phyloP scores from a whole-genome alignment of 2,888 invertebrate genomes.

The Apodemia zela region DNA sequence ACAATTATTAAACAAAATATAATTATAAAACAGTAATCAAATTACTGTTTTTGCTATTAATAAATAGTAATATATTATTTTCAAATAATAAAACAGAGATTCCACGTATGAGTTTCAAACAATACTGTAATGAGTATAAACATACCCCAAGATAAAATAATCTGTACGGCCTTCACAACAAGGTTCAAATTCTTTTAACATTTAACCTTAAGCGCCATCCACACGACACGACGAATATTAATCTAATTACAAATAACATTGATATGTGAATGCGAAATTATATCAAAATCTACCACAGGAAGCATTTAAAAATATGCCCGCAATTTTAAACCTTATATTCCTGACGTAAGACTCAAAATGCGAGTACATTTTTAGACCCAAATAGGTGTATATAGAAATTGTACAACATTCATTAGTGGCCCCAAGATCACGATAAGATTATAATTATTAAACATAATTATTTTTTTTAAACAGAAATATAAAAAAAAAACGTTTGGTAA shows the following conservation, averaged over 20 bases:
- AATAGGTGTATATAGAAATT: slow-evolving; percentile 38
- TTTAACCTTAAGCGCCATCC: slow-evolving; percentile 47
- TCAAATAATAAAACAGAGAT: slow-evolving; percentile 15
- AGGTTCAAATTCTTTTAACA: slow-evolving; percentile 29
- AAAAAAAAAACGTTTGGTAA: not conserved
- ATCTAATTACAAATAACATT: slow-evolving; percentile 55
- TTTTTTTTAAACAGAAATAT: not conserved
- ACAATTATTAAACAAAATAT: not conserved
- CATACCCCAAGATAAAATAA: slow-evolving; percentile 32
- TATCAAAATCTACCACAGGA: slow-evolving; percentile 33
- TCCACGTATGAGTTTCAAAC: slow-evolving; percentile 16
- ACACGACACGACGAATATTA: slow-evolving; percentile 66
- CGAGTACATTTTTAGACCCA: slow-evolving; percentile 8
- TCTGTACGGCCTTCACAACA: slow-evolving; percentile 25
- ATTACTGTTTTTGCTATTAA: slow-evolving; percentile 13
- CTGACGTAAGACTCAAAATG: not conserved
- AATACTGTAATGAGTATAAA: slow-evolving; percentile 28
- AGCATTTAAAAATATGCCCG: slow-evolving; percentile 19
- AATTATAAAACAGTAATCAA: slow-evolving; percentile 1
- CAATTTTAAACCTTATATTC: slow-evolving; percentile 5
- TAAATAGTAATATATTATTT: slow-evolving; percentile 17
- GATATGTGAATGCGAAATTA: slow-evolving; percentile 68
- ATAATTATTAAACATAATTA: slow-evolving; percentile 28
- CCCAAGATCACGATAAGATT: slow-evolving; percentile 59
- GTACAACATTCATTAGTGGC: slow-evolving; percentile 49